Base-by-base conservation (phyloP, 2,797 vertebrate genomes). In the Pangasius mekongensis region DNA sequence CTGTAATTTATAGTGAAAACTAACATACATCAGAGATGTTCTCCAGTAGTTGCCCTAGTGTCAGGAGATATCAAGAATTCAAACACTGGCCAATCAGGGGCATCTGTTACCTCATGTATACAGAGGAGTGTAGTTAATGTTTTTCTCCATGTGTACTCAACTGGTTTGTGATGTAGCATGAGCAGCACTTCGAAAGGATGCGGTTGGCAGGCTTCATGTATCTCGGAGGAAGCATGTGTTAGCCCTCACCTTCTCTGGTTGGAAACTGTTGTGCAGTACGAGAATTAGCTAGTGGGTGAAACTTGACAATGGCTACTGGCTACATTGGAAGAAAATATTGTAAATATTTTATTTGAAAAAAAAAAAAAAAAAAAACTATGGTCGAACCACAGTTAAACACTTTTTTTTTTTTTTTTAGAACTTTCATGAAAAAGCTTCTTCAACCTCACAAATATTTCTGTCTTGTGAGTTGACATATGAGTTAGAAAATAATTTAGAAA, bases 161-260 rank as follows among this genome's bases (percentile, higher is more conserved):
- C 5, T 3, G 33, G 11, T 82, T 62, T 64, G 80, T 82, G 80
- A 62, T 5, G 58, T 82, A 62, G 5, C 80, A 82, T 64, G 22
- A 62, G 39, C 52, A 80, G n/a, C 13, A 82, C 58, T 62, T 62
- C 2, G 13, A 83, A 82, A 83, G 80, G 36, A 83, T 83, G 80
- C 58, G 13, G 33, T 83, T 81, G 54, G 30, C 54, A 60, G 54
- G 36, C 33, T 39, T 39, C 22, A 58, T 14, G 33, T 58, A 18
- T 82, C 47, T 39, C 11, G 3, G 33, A 82, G 36, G 56, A 64
- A 66, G 58, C 58, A 64, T 83, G 58, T 62, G 78, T 27, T 82
- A 82, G 33, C 36, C 33, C 4, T 82, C 33, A 83, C 56, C 11
- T 16, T 64, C 7, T 83, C 81, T 66, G 60, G 39, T 64, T 83